Conservation (phyloP, 2,888 invertebrate species). For the Vanessa cardui region DNA sequence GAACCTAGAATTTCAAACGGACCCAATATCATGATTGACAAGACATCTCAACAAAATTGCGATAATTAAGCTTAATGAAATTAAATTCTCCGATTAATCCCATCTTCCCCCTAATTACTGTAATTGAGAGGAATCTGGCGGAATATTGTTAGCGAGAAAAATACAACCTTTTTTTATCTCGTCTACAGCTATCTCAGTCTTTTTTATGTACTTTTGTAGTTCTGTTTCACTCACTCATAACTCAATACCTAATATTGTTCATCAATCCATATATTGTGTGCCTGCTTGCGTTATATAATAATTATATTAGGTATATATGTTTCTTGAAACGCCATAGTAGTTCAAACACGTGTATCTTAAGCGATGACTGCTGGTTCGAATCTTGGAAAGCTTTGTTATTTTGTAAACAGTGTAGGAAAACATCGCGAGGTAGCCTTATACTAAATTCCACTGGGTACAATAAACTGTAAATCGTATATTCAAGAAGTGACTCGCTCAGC, state of each 20-base stretch:
- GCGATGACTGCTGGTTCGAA: too few species aligned
- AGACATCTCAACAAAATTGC: constrained; percentile 9
- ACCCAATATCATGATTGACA: constrained; percentile 17
- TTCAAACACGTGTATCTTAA: too few species aligned
- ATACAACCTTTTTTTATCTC: neutral
- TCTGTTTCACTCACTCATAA: neutral
- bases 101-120: constrained; percentile 20
- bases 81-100: constrained; percentile 21
- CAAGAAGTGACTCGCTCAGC: too few species aligned
- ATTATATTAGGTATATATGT: too few species aligned
- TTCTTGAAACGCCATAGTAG: too few species aligned
- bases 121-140: constrained; percentile 18
- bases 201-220: neutral
- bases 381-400: too few species aligned
- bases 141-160: neutral
- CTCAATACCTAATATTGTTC: neutral
- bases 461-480: too few species aligned
- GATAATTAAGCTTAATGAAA: constrained; percentile 19
- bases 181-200: neutral
- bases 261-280: neutral
- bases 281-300: too few species aligned
- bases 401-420: too few species aligned
- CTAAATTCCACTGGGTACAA: too few species aligned
- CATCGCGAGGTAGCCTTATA: too few species aligned
- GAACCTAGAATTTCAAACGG: neutral